Evolutionary conservation across 2,113 vertebrate genomes (phyloP), one percentile per base, ranked within the genome.

Genomic region (Gobius niger): DNA sequence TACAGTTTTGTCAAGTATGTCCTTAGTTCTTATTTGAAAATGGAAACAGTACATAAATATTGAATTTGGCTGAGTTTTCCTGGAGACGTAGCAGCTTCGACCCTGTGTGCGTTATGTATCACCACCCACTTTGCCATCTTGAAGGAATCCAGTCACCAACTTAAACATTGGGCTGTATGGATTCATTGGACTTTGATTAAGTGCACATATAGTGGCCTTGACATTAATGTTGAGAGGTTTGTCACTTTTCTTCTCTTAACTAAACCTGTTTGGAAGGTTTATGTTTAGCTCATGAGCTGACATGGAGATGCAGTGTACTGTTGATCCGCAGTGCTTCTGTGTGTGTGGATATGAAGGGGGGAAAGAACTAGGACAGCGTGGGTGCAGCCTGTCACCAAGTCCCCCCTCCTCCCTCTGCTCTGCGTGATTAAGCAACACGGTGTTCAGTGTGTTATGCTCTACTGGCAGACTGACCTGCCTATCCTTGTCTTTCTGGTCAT

Each of bases 341-440:
- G 67, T 7, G 70, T 9, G 12, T 80, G 73, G 65, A 78, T 60
- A 66, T 67, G 8, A 66, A 64, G 40, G 52, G 72, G 78, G 62
- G 62, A 34, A 62, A 73, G 79, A 85, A 88, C 61, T 88, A 87
- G 90, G 82, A 79, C 87, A 85, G 78, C 79, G 79, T 86, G 83
- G 84, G 79, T 75, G 82, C 82, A 67, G 70, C 79, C 77, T 64
- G 68, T 89, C 83, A 87, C 78, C 75, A 76, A 74, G 49, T 76
- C 75, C 65, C 70, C 47, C 73, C 68, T 61, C 77, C 72, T 65
- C 51, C 47, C 67, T 51, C 66, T 47, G 57, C 82, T 53, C 69
- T 66, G 60, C 65, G 64, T 77, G 82, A 87, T 84, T 82, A 82
- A 70, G 73, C 73, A 83, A 75, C 77, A 69, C 53, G 9, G 61